phyloP scores from a whole-genome alignment of 30 jellyfish, hydroid and myxozoan species.

The Pseudorhiza aurosa region DNA sequence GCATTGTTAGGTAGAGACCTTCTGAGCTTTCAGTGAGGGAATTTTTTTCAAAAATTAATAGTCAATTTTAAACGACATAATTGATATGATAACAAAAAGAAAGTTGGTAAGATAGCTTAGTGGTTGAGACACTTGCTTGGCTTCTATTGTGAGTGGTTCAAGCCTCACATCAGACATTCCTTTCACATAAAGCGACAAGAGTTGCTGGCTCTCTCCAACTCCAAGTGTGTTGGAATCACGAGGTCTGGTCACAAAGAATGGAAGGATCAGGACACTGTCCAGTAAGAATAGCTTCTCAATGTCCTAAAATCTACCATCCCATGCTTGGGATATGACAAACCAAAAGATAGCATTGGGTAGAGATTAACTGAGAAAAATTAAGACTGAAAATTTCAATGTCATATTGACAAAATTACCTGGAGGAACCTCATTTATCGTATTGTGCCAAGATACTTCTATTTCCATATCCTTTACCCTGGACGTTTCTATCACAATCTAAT shows the following conservation, averaged over 20 bases:
- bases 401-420: slow-evolving; percentile 36
- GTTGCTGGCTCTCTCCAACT: not conserved
- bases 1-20: too few species aligned
- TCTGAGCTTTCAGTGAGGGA: too few species aligned
- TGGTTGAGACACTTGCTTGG: not conserved
- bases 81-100: not conserved
- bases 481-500: too few species aligned
- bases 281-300: too few species aligned
- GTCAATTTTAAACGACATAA: not conserved
- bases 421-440: slow-evolving; percentile 65
- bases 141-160: too few species aligned
- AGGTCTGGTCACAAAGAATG: too few species aligned
- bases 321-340: not conserved
- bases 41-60: too few species aligned
- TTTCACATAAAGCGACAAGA: too few species aligned
- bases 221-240: too few species aligned
- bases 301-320: too few species aligned
- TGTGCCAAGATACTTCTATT: slow-evolving; percentile 62
- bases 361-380: not conserved
- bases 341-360: not conserved
- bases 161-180: too few species aligned
- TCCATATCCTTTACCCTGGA: not conserved
- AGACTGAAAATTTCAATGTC: not conserved
- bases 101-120: not conserved
- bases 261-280: too few species aligned